Conservation (phyloP, 2,113 vertebrate species). For the Vireo altiloquus region DNA sequence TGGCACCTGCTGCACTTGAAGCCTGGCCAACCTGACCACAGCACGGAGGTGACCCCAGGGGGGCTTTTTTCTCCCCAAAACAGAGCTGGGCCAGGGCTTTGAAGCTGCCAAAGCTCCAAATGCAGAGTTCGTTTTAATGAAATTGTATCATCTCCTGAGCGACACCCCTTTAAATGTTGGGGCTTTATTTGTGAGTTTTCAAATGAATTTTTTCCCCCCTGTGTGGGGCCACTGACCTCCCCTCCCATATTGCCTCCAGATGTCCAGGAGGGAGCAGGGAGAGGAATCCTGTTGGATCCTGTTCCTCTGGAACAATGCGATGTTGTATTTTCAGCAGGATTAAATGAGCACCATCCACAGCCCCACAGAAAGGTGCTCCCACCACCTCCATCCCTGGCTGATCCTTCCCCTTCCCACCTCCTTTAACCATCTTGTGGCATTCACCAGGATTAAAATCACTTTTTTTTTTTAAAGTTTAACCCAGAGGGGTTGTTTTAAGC, state of each 20-base stretch:
- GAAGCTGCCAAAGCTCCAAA: not conserved
- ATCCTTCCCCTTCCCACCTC: not conserved
- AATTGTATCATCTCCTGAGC: not conserved
- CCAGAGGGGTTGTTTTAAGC: not conserved
- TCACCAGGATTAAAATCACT: not conserved
- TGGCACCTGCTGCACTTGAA: not conserved
- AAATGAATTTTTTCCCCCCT: not conserved
- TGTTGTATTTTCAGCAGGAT: not conserved
- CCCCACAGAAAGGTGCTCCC: not conserved
- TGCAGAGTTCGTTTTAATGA: not conserved
- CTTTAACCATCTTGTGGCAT: not conserved
- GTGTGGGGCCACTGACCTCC: not conserved
- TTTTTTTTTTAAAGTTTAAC: not conserved
- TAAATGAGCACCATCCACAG: not conserved
- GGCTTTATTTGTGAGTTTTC: not conserved
- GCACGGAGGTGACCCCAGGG: rapidly evolving
- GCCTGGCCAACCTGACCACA: not conserved
- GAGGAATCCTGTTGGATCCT: not conserved
- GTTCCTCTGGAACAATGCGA: not conserved
- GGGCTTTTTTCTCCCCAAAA: not conserved
- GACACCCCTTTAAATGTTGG: not conserved
- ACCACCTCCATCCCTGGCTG: not conserved
- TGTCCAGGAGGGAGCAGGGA: not conserved
- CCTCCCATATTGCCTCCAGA: not conserved
- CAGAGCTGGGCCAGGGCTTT: not conserved